Evolutionary conservation across 1,140 invertebrate genomes (phyloP).

Genomic region (Drosophila repletoides): DNA sequence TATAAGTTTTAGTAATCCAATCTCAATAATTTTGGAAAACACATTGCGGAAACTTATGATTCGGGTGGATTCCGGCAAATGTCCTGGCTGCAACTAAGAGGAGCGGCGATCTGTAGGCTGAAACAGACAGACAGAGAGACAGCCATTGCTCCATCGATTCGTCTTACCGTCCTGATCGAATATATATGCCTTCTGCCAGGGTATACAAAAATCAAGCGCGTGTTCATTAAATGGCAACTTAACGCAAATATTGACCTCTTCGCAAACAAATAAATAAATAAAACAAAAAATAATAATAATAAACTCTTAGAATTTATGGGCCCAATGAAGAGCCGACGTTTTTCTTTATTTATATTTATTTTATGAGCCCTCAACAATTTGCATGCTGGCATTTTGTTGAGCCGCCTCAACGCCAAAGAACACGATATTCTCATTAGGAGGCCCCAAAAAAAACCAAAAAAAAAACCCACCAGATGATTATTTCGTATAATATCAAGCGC

Average conservation of each 20-base stretch:
- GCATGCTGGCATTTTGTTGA: constrained; percentile 68
- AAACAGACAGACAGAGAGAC: too few relatives aligned
- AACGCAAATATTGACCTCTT: constrained; percentile 74
- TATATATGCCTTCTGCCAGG: too few relatives aligned
- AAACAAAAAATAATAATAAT: constrained; percentile 53
- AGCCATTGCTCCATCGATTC: too few relatives aligned
- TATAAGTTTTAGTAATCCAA: too few relatives aligned
- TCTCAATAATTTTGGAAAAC: background rate
- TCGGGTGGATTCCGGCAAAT: too few relatives aligned
- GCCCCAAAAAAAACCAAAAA: constrained; percentile 5
- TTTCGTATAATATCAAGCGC: constrained; percentile 37
- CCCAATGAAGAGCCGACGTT: constrained; percentile 36
- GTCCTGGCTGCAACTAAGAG: too few relatives aligned
- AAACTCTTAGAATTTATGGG: constrained; percentile 79
- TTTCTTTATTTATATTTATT: constrained; percentile 63
- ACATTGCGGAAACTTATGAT: too few relatives aligned
- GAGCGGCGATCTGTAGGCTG: too few relatives aligned
- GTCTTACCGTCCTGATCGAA: too few relatives aligned
- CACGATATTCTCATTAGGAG: constrained; percentile 76
- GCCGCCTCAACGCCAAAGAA: constrained; percentile 45
- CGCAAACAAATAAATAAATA: constrained; percentile 35
- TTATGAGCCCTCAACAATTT: constrained; percentile 65
- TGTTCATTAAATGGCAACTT: constrained; percentile 47
- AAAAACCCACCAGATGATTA: constrained; percentile 40
- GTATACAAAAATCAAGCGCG: constrained; percentile 12